Evolutionary conservation across 1,140 invertebrate species (phyloP).

Genomic region (Carposina sasakii): DNA sequence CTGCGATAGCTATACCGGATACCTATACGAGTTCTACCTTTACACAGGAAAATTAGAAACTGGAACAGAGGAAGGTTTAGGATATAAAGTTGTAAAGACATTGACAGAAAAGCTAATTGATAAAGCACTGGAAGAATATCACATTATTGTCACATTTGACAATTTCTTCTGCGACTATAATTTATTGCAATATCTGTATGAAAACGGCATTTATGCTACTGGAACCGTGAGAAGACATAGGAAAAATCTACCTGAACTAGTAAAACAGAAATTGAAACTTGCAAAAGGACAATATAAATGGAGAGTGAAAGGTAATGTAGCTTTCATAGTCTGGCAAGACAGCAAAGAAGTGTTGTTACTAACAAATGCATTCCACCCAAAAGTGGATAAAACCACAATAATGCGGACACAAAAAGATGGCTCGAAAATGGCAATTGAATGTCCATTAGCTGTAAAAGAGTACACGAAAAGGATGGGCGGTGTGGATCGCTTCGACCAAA

Average conservation of each 20-base stretch:
- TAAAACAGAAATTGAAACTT: no score
- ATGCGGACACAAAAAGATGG: slow-evolving; percentile 34
- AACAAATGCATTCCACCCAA: slow-evolving; percentile 31
- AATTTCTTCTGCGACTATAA: no score
- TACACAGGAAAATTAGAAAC: not conserved
- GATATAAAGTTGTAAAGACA: not conserved
- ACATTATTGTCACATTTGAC: no score
- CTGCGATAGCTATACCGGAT: not conserved
- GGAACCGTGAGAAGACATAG: no score
- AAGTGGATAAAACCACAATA: slow-evolving; percentile 21
- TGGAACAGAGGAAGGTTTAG: not conserved
- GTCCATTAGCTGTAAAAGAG: slow-evolving; percentile 22
- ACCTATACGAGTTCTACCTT: not conserved
- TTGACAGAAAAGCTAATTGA: not conserved
- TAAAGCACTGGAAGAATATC: no score
- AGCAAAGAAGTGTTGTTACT: slow-evolving; percentile 30
- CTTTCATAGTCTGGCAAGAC: slow-evolving; percentile 26
- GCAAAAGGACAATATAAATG: no score
- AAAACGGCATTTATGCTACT: no score
- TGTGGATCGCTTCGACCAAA: slow-evolving; percentile 32
- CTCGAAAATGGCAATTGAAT: slow-evolving; percentile 17
- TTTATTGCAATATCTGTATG: no score
- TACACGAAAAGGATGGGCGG: slow-evolving; percentile 34
- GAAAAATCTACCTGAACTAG: no score
- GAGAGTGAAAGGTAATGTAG: no score